phyloP scores from a whole-genome alignment of 1,140 invertebrate genomes.

The Drosophila saltans region DNA sequence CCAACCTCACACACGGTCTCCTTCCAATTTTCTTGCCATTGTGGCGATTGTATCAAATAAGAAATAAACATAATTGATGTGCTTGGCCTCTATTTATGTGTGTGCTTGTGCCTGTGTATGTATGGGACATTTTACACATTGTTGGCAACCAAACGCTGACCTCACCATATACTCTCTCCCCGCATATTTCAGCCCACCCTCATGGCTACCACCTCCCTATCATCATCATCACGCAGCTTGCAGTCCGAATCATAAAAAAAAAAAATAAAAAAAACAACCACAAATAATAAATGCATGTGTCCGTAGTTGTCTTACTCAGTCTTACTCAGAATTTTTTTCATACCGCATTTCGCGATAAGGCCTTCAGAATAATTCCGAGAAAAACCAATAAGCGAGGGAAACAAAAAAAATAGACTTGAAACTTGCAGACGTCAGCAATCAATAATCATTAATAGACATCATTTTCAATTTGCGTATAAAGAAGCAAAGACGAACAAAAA shows the following conservation, averaged over 20 bases:
- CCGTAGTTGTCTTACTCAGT: background rate
- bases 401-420: constrained; percentile 30
- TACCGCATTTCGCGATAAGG: constrained; percentile 28
- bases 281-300: constrained; percentile 36
- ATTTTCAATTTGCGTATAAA: constrained; percentile 35
- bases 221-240: constrained; percentile 35
- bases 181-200: background rate
- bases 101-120: constrained; percentile 23
- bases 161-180: constrained; percentile 44
- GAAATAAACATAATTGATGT: constrained; percentile 78
- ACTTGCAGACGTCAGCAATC: constrained; percentile 62
- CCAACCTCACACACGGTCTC: background rate
- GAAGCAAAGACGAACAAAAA: constrained; percentile 12
- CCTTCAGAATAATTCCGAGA: constrained; percentile 25
- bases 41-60: constrained; percentile 73
- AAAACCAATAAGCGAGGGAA: constrained; percentile 47
- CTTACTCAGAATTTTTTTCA: constrained; percentile 41
- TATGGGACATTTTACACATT: constrained; percentile 69
- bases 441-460: constrained; percentile 63
- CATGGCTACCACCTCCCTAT: background rate
- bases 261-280: constrained; percentile 30
- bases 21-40: constrained; percentile 23
- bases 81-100: constrained; percentile 59
- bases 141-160: constrained; percentile 57
- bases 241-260: constrained; percentile 35